These are phyloP conservation scores for Himalopsyche phryganea DNA, from an alignment of 1,140 invertebrate genomes.

Conservation along the genomic window DNA sequence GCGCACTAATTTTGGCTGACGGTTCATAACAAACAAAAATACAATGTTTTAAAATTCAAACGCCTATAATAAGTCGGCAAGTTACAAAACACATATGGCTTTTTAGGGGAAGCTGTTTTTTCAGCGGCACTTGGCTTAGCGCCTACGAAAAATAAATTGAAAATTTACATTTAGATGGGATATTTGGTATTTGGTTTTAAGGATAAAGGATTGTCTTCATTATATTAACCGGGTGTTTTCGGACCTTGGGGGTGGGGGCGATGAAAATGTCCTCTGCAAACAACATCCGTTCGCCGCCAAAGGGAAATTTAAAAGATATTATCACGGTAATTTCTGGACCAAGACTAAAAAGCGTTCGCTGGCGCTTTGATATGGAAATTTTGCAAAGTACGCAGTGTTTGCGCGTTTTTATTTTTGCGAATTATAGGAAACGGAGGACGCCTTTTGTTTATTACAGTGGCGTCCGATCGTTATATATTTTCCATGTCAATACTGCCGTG, in stretches of 20 bases:
- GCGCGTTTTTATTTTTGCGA: slow-evolving; percentile 20
- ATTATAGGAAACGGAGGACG: slow-evolving; percentile 17
- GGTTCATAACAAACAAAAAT: no score
- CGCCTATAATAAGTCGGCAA: no score
- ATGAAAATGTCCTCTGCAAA: neutral
- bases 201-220: slow-evolving; percentile 35
- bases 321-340: slow-evolving; percentile 16
- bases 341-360: slow-evolving; percentile 11
- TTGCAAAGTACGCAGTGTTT: slow-evolving; percentile 22
- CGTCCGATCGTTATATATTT: no score
- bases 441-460: slow-evolving; percentile 1
- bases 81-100: neutral
- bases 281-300: neutral
- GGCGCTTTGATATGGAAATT: slow-evolving; percentile 33
- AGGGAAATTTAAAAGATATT: slow-evolving; percentile 24
- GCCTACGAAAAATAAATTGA: slow-evolving; percentile 35
- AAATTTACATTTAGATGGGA: slow-evolving; percentile 35
- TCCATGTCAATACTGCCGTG: neutral
- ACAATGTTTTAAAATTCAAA: no score
- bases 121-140: slow-evolving; percentile 22
- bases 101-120: slow-evolving; percentile 16
- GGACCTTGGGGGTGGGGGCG: neutral
- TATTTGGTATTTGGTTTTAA: slow-evolving; percentile 32
- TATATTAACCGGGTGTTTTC: slow-evolving; percentile 16
- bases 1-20: no score